These are phyloP conservation scores for Melieria crassipennis DNA, from an alignment of 2,888 invertebrate species.

Conservation along the genomic window DNA sequence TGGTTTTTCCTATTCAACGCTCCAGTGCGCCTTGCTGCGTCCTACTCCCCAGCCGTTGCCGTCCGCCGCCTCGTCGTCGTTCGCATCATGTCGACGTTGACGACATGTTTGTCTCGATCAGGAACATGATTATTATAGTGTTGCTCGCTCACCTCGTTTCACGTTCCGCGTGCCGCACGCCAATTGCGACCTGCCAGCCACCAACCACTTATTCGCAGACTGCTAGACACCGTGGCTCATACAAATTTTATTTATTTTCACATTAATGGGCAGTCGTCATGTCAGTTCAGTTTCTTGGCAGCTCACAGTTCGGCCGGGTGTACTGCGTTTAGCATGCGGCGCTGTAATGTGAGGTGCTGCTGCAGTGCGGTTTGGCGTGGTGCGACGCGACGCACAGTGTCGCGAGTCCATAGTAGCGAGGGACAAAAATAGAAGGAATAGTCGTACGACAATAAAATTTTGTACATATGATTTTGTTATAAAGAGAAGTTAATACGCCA, in stretches of 20 bases:
- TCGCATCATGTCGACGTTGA: constrained; percentile 34
- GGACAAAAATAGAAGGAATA: too few relatives aligned
- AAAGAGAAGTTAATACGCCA: too few relatives aligned
- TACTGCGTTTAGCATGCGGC: neutral
- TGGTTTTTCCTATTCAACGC: constrained; percentile 51
- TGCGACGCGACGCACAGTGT: too few relatives aligned
- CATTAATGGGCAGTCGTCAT: constrained; percentile 51
- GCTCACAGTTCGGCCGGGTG: constrained; percentile 5
- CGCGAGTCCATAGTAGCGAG: too few relatives aligned
- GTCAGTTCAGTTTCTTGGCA: constrained; percentile 41
- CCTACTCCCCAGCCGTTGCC: neutral
- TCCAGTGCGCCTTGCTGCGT: constrained; percentile 37
- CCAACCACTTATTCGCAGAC: constrained; percentile 9
- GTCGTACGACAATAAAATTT: too few relatives aligned
- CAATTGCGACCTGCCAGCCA: neutral
- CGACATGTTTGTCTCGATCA: constrained; percentile 39
- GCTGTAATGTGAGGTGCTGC: too few relatives aligned
- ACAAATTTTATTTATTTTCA: constrained; percentile 48
- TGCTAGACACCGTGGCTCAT: constrained; percentile 5
- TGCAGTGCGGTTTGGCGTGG: too few relatives aligned
- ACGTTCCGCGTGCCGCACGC: constrained; percentile 26
- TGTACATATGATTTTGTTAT: too few relatives aligned
- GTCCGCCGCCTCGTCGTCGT: neutral
- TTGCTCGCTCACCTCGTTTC: constrained; percentile 31
- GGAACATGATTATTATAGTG: constrained; percentile 49